Evolutionary conservation across 1,140 invertebrate genomes (phyloP).

Genomic region (Ephestia elutella): DNA sequence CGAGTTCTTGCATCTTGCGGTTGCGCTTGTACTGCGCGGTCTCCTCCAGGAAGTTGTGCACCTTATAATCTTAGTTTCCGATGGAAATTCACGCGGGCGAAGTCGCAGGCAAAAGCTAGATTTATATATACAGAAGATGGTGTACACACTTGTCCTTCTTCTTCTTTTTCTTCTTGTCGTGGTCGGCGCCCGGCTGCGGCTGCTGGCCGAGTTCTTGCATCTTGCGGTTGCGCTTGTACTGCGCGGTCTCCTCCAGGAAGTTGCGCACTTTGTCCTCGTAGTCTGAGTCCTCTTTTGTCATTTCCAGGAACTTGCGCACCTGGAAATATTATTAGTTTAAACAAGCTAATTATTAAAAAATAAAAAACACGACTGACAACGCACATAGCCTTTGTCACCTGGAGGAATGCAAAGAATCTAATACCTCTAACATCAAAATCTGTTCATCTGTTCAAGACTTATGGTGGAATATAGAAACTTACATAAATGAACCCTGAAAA

Average conservation of each 20-base stretch:
- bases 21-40: slow-evolving; percentile 86
- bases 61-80: slow-evolving; percentile 89
- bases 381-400: too few relatives aligned
- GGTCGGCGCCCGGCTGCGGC: slow-evolving; percentile 73
- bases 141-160: slow-evolving; percentile 74
- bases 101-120: too few relatives aligned
- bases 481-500: too few relatives aligned
- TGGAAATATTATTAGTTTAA: slow-evolving; percentile 39
- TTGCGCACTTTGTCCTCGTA: slow-evolving; percentile 89
- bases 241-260: slow-evolving; percentile 85
- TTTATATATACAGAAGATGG: too few relatives aligned
- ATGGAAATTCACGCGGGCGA: too few relatives aligned
- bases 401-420: too few relatives aligned
- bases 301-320: slow-evolving; percentile 83
- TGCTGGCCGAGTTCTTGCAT: slow-evolving; percentile 75
- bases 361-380: too few relatives aligned
- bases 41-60: slow-evolving; percentile 87
- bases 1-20: slow-evolving; percentile 76
- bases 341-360: too few relatives aligned
- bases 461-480: too few relatives aligned
- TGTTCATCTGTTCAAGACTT: too few relatives aligned
- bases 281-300: slow-evolving; percentile 87
- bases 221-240: slow-evolving; percentile 85
- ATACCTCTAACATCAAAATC: too few relatives aligned
- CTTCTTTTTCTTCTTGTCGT: slow-evolving; percentile 84